These are phyloP conservation scores for Haemorhous mexicanus DNA, from an alignment of 2,113 vertebrate genomes.

Conservation along the genomic window DNA sequence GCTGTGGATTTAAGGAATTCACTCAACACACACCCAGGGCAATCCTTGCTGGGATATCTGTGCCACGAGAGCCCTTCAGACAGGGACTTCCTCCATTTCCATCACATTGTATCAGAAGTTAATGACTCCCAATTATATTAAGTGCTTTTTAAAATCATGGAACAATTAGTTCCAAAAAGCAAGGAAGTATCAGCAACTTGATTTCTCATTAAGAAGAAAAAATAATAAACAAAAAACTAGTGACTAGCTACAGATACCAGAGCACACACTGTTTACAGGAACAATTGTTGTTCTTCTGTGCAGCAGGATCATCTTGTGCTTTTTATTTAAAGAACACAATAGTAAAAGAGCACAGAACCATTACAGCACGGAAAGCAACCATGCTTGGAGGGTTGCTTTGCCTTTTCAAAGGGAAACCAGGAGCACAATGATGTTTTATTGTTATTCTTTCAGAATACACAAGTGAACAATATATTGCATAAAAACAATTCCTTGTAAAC, in stretches of 20 bases:
- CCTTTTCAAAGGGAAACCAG: constrained; percentile 44
- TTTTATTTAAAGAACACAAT: constrained; percentile 64
- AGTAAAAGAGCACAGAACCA: background rate
- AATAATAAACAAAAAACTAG: constrained; percentile 19
- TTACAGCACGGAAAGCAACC: background rate
- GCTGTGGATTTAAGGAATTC: background rate
- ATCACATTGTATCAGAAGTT: background rate
- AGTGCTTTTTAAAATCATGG: background rate
- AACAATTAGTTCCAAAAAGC: constrained; percentile 34
- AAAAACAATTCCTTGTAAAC: constrained; percentile 31
- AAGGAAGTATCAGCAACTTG: constrained; percentile 27
- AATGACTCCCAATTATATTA: background rate
- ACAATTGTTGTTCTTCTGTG: background rate
- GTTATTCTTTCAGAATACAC: constrained; percentile 6
- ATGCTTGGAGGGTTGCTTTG: background rate
- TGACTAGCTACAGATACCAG: background rate
- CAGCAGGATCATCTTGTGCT: constrained; percentile 22
- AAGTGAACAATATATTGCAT: background rate
- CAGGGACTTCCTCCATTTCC: background rate
- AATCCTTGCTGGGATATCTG: background rate
- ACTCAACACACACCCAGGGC: accelerated
- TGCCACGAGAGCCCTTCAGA: background rate
- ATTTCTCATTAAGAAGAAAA: constrained; percentile 46
- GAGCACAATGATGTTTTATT: constrained; percentile 29
- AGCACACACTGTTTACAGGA: background rate